Conservation (phyloP, 2,888 invertebrate genomes). For the Drosophila tanythrix region DNA sequence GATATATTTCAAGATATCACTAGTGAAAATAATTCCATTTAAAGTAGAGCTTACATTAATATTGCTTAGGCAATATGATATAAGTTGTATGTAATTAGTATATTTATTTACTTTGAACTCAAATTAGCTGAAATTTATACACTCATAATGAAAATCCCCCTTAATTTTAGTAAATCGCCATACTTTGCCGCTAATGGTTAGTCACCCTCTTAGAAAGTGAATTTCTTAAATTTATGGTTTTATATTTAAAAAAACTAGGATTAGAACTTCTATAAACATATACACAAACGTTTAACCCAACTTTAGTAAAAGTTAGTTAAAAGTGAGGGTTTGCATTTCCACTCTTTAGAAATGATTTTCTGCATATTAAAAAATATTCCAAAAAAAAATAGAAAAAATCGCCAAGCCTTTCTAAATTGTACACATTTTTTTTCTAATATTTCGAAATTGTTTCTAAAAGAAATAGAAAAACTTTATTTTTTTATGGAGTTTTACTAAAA, state of each 20-base stretch:
- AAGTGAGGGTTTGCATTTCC: too few species aligned
- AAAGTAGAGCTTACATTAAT: background rate
- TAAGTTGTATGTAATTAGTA: background rate
- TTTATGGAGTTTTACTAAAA: background rate
- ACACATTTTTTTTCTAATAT: background rate
- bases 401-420: background rate
- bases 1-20: slow-evolving; percentile 26
- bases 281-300: background rate
- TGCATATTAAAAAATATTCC: too few species aligned
- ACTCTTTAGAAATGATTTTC: too few species aligned
- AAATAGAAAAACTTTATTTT: background rate
- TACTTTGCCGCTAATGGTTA: background rate
- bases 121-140: background rate
- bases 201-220: background rate
- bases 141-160: background rate
- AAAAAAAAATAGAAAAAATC: too few species aligned
- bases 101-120: slow-evolving; percentile 1
- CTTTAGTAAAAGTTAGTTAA: too few species aligned
- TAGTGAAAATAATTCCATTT: slow-evolving; percentile 19
- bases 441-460: background rate
- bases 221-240: background rate
- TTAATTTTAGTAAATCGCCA: background rate
- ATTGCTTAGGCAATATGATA: slow-evolving; percentile 1
- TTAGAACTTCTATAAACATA: background rate
- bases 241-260: background rate